Evolutionary conservation across 1,140 invertebrate species (phyloP).

Genomic region (Lasaia peninsularis): DNA sequence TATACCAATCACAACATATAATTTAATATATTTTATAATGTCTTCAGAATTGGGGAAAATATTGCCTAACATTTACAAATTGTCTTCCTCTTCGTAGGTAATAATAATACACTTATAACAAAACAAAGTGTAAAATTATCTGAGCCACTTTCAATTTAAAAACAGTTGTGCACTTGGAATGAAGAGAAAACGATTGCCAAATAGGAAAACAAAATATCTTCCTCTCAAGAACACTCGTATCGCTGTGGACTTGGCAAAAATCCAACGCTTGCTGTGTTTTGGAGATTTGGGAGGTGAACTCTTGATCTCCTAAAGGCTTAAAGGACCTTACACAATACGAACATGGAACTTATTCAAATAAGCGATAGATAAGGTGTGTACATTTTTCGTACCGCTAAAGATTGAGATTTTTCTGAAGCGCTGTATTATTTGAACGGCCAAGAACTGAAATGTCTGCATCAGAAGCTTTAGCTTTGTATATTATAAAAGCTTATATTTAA

Average conservation of each 20-base stretch:
- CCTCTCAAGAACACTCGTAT: slow-evolving; percentile 8
- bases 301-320: neutral
- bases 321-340: neutral
- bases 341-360: too few relatives aligned
- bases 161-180: slow-evolving; percentile 2
- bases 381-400: too few relatives aligned
- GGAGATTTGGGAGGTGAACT: neutral
- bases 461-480: too few relatives aligned
- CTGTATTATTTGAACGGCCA: too few relatives aligned
- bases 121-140: neutral
- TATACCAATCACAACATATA: too few relatives aligned
- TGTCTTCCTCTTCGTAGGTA: too few relatives aligned
- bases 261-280: slow-evolving; percentile 5
- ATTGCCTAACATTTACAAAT: neutral
- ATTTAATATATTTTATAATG: too few relatives aligned
- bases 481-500: too few relatives aligned
- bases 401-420: too few relatives aligned
- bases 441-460: too few relatives aligned
- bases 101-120: neutral
- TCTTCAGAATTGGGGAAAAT: too few relatives aligned
- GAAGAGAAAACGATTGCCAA: neutral
- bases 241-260: slow-evolving; percentile 1
- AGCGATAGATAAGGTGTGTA: too few relatives aligned
- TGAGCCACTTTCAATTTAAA: slow-evolving; percentile 3
- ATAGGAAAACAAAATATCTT: slow-evolving; percentile 11